A percentile compares a stretch with the other conserved stretches of the same genome.
Evolutionary conservation across 2,888 invertebrate genomes (phyloP).

Genomic region (Xestia c-nigrum): DNA sequence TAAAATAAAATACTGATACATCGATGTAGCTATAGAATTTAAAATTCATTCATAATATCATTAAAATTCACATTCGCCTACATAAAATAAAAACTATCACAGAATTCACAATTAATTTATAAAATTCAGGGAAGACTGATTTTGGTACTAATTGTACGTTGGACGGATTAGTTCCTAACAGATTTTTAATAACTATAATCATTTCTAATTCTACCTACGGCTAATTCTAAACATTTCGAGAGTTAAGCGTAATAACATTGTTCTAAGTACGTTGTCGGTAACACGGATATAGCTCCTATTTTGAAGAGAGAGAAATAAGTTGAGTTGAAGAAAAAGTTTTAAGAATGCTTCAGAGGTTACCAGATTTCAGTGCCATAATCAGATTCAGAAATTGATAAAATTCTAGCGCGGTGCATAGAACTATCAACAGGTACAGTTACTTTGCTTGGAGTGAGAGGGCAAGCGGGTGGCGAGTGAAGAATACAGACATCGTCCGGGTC

Average conservation of each 20-base stretch:
- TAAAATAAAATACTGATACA: slow-evolving; percentile 75
- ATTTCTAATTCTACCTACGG: slow-evolving; percentile 37
- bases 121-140: slow-evolving; percentile 79
- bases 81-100: slow-evolving; percentile 79
- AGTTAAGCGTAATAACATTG: slow-evolving; percentile 62
- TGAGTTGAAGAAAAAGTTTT: slow-evolving; percentile 58
- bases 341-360: slow-evolving; percentile 82
- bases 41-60: slow-evolving; percentile 66
- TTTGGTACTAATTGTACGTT: slow-evolving; percentile 69
- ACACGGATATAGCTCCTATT: slow-evolving; percentile 42
- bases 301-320: slow-evolving; percentile 41
- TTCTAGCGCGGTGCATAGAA: slow-evolving; percentile 91
- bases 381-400: slow-evolving; percentile 91
- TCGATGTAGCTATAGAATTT: slow-evolving; percentile 67
- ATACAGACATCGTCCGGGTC: slow-evolving; percentile 86
- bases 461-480: slow-evolving; percentile 86
- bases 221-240: slow-evolving; percentile 32
- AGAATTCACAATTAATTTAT: slow-evolving; percentile 72
- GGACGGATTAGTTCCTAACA: slow-evolving; percentile 76
- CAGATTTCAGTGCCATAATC: slow-evolving; percentile 94
- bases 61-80: slow-evolving; percentile 61
- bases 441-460: slow-evolving; percentile 89
- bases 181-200: slow-evolving; percentile 28
- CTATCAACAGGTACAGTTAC: slow-evolving; percentile 92
- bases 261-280: slow-evolving; percentile 52